phyloP scores from a whole-genome alignment of 1,140 invertebrate genomes.

The Dolichoris vasculosae region DNA sequence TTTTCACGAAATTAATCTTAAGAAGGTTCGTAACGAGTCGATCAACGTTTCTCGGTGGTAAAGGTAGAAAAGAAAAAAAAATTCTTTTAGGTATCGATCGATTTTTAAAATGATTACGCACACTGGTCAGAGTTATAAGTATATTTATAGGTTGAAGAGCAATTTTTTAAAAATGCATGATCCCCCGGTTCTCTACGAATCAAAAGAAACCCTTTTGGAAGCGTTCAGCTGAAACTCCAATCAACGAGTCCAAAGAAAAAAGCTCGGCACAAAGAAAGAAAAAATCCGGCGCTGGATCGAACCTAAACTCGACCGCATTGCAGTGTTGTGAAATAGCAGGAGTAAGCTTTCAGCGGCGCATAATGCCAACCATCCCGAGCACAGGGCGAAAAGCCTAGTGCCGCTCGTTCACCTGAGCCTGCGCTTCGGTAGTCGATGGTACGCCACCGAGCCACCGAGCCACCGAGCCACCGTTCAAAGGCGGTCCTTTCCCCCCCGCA shows the following conservation, averaged over 20 bases:
- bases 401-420: constrained; percentile 1
- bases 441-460: background rate
- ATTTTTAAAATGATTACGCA: too few relatives aligned
- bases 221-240: background rate
- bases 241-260: background rate
- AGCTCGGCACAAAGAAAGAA: background rate
- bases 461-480: background rate
- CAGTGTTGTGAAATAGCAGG: background rate
- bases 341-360: background rate
- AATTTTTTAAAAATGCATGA: background rate
- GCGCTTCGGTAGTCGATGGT: background rate
- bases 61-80: too few relatives aligned
- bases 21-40: background rate
- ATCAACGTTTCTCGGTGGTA: too few relatives aligned
- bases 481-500: background rate
- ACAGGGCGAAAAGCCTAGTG: background rate
- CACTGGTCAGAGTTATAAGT: too few relatives aligned
- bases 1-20: background rate
- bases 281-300: background rate
- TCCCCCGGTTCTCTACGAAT: background rate
- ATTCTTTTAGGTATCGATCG: too few relatives aligned
- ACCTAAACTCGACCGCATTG: background rate
- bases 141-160: too few relatives aligned
- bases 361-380: background rate
- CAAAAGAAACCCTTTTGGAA: background rate